phyloP scores from a whole-genome alignment of 2,113 vertebrate genomes.

The Amphilophus citrinellus region DNA sequence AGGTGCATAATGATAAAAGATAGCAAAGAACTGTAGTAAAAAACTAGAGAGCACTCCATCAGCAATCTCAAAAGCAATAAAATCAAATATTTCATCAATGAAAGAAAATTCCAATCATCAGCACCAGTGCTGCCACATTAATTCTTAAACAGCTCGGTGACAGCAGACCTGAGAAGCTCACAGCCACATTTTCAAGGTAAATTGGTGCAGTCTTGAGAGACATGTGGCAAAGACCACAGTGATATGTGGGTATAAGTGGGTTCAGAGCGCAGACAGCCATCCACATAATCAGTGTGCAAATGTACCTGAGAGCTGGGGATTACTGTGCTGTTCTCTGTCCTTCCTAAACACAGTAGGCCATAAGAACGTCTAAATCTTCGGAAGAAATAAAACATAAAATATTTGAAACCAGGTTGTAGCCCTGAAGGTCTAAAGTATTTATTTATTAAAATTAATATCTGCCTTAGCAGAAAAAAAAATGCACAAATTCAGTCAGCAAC shows the following conservation, averaged over 20 bases:
- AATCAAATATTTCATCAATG: neutral
- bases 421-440: neutral
- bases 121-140: neutral
- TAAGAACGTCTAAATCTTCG: neutral
- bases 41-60: neutral
- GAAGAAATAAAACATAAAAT: neutral
- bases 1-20: too few species aligned
- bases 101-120: neutral
- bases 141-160: neutral
- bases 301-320: neutral
- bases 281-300: neutral
- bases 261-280: neutral
- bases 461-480: neutral
- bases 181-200: neutral
- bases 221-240: neutral
- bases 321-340: neutral
- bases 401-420: neutral
- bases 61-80: neutral
- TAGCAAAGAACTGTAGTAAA: too few species aligned
- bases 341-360: neutral
- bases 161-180: neutral
- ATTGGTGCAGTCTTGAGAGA: neutral
- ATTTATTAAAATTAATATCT: neutral
- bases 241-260: neutral
- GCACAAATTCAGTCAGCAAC: neutral